These are phyloP conservation scores for Bugulina stolonifera DNA, from an alignment of 2,888 invertebrate species.

Conservation along the genomic window DNA sequence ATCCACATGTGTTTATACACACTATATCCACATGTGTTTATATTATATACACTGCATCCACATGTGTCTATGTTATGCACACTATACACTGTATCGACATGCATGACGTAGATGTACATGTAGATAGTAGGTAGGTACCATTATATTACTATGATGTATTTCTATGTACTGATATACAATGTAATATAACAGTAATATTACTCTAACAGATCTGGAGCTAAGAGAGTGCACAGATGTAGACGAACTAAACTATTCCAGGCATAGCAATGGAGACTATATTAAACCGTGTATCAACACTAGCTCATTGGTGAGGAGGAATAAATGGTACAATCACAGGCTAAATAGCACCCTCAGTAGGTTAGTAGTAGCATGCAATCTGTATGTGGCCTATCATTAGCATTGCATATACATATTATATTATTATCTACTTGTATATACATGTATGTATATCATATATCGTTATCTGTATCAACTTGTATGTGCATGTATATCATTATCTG, in stretches of 20 bases:
- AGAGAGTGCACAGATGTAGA: neutral
- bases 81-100: no score
- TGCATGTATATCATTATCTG: no score
- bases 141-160: no score
- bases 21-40: no score
- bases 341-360: neutral
- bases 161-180: no score
- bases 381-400: neutral
- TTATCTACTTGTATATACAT: neutral
- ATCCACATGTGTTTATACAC: no score
- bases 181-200: no score
- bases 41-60: no score
- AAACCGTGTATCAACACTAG: neutral
- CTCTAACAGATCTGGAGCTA: neutral
- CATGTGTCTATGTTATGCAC: no score
- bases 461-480: no score
- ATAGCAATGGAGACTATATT: neutral
- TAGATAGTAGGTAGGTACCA: no score
- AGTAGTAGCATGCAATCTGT: neutral
- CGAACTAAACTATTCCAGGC: neutral
- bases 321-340: slow-evolving; percentile 9
- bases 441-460: neutral
- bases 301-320: neutral
- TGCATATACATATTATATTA: neutral
- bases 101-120: no score